Percentiles rank a stretch among this genome's conserved stretches.
Conservation (phyloP, 2,113 vertebrate genomes). For the Emydocephalus ijimae region DNA sequence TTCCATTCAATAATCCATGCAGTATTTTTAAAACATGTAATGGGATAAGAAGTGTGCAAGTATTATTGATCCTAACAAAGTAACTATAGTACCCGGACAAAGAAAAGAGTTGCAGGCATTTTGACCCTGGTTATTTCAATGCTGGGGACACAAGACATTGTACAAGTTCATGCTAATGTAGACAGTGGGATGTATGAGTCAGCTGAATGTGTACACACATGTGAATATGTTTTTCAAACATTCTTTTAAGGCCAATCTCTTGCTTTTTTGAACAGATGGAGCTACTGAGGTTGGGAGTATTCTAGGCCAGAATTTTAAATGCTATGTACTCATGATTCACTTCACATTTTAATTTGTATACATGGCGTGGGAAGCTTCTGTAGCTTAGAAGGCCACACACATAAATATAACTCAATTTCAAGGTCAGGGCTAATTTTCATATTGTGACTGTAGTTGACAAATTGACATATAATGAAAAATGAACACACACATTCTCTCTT, state of each 20-base stretch:
- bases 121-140: background rate
- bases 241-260: background rate
- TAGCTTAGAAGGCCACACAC: background rate
- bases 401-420: slow-evolving; percentile 2
- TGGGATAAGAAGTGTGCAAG: background rate
- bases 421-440: background rate
- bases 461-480: background rate
- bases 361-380: background rate
- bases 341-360: slow-evolving; percentile 8
- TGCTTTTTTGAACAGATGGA: slow-evolving; percentile 23
- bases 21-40: background rate
- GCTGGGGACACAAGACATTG: background rate
- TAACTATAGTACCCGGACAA: background rate
- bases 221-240: slow-evolving; percentile 16
- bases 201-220: background rate
- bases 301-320: slow-evolving; percentile 14
- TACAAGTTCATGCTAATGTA: background rate
- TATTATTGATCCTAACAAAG: background rate
- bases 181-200: background rate
- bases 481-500: background rate
- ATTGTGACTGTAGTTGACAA: background rate
- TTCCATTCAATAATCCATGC: background rate
- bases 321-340: background rate
- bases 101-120: background rate
- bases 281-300: slow-evolving; percentile 8